Percentiles rank a stretch among this genome's conserved stretches.
These are phyloP conservation scores for Drosophila quinaria DNA, from an alignment of 2,888 invertebrate genomes.

Conservation along the genomic window DNA sequence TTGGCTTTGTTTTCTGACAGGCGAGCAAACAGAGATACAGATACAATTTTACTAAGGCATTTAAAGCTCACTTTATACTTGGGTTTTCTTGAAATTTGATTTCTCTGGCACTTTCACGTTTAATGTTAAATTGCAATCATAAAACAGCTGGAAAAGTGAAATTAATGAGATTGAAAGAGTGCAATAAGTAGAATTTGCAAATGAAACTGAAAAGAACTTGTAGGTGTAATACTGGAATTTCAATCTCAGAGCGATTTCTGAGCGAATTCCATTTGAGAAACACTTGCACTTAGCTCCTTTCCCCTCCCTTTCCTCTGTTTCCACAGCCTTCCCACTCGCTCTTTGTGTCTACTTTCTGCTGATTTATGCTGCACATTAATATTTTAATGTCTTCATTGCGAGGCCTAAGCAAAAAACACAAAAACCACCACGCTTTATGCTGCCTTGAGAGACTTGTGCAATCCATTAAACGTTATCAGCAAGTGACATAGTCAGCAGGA, in stretches of 20 bases:
- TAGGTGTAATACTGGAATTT: not conserved
- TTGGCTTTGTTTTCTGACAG: conserved; percentile 52
- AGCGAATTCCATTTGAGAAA: conserved; percentile 12
- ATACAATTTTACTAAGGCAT: conserved; percentile 34
- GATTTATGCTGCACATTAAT: conserved; percentile 80
- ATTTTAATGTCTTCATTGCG: conserved; percentile 80
- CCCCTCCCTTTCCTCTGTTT: not conserved
- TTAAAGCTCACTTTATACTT: conserved; percentile 20
- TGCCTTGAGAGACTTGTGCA: conserved; percentile 48
- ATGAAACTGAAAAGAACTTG: no score
- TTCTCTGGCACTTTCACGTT: conserved; percentile 7
- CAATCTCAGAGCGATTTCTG: not conserved
- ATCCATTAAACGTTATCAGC: conserved; percentile 78
- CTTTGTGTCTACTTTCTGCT: conserved; percentile 26
- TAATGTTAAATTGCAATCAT: no score
- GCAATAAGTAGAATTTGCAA: no score
- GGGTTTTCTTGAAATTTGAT: conserved; percentile 12
- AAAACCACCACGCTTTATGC: conserved; percentile 24
- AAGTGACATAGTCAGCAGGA: conserved; percentile 64
- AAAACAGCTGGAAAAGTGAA: not conserved
- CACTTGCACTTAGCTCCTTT: conserved; percentile 1
- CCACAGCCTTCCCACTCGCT: not conserved
- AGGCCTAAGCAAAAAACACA: conserved; percentile 55
- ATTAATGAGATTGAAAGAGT: no score
- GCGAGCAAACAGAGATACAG: conserved; percentile 30